phyloP scores from a whole-genome alignment of 1,140 invertebrate genomes.

The Teleogryllus occipitalis region DNA sequence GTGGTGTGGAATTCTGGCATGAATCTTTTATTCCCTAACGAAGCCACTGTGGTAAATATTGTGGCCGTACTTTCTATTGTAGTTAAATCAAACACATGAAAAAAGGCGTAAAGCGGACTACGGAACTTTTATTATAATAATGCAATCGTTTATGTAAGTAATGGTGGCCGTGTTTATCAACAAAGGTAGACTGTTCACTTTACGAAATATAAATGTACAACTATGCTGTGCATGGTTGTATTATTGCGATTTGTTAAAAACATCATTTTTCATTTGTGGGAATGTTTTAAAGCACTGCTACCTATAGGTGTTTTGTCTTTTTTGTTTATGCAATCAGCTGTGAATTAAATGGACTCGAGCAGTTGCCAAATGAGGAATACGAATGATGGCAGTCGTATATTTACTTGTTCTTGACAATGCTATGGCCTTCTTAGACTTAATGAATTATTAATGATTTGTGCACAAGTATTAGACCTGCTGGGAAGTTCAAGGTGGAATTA shows the following conservation, averaged over 20 bases:
- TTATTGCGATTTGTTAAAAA: too few species aligned
- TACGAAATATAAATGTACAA: neutral
- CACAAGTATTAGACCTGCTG: too few species aligned
- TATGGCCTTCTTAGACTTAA: too few species aligned
- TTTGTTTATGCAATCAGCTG: conserved; percentile 4
- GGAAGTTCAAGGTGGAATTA: too few species aligned
- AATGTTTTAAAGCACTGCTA: too few species aligned
- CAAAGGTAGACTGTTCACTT: conserved; percentile 7
- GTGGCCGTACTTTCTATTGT: too few species aligned
- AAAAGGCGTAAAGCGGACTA: neutral
- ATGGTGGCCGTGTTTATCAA: conserved; percentile 17
- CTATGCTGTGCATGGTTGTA: too few species aligned
- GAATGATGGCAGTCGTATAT: too few species aligned
- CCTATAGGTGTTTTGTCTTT: neutral
- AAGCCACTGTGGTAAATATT: neutral
- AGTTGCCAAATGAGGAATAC: neutral
- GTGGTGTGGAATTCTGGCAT: neutral
- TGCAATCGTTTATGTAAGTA: conserved; percentile 7
- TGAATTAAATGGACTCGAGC: neutral
- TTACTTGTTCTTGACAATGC: too few species aligned
- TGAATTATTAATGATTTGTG: too few species aligned
- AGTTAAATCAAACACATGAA: neutral
- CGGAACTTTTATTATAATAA: neutral
- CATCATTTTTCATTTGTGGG: too few species aligned
- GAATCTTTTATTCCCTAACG: neutral